Evolutionary conservation across 2,888 invertebrate species (phyloP), one percentile per base, ranked within the genome.

Genomic region (Selenia dentaria): DNA sequence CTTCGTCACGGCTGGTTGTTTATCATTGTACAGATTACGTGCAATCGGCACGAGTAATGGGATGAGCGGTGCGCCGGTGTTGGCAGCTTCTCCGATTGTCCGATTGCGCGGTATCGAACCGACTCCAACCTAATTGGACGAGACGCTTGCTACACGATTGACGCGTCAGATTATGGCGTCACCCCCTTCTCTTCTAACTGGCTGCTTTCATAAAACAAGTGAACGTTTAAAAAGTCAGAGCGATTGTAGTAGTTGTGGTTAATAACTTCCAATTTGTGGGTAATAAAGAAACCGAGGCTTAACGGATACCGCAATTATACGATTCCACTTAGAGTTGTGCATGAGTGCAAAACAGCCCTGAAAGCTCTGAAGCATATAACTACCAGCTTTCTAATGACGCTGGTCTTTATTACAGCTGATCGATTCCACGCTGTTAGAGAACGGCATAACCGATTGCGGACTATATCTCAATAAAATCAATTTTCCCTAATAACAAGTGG

Each of bases 401-500:
- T 47, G 9, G 41, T 52, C 57, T 56, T 57, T 67, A 64, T 62
- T 46, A 37, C 54, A 47, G 29, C 55, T 59, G 45, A 64, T 67
- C 63, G 59, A 68, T 67, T 53, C 40, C 35, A 57, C 50, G 26
- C 47, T 56, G 65, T 66, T 68, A 70, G 64, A 70, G 70, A 69
- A 70, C 65, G 51, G 58, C 54, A 51, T 54, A 53, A 53, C 43
- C 60, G 57, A 64, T 67, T 63, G 60, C 52, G 49, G 58, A 61
- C 58, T 22, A 67, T 68, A 67, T 70, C 72, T 74, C 67, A 76
- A 76, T 75, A 68, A 70, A 79, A 75, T 75, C 67, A 74, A 75
- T 77, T 74, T 70, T 57, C 57, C 61, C 63, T 79, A 80, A 75
- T 77, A 77, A 72, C 62, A 66, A 70, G 62, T 49, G 54, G 64